These are phyloP conservation scores for Jordanella pulchra DNA, from an alignment of 2,797 vertebrate species.

Conservation along the genomic window DNA sequence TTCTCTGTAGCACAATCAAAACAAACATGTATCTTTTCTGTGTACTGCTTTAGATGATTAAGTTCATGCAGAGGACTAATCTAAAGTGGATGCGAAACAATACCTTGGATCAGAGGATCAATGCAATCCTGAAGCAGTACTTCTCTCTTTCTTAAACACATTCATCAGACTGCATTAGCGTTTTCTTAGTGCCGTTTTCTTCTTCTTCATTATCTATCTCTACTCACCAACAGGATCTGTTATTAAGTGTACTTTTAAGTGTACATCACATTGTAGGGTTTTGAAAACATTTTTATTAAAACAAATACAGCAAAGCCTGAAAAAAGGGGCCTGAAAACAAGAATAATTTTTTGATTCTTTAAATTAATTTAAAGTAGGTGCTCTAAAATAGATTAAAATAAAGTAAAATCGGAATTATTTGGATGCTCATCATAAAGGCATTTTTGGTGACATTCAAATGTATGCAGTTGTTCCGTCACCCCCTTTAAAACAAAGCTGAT, in stretches of 20 bases:
- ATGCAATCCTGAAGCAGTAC: constrained; percentile 7
- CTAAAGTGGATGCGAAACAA: constrained; percentile 10
- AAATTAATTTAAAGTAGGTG: background rate
- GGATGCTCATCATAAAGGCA: no score
- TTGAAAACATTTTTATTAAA: no score
- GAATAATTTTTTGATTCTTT: background rate
- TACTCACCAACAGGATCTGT: background rate
- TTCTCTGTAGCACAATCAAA: constrained; percentile 32
- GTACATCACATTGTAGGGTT: background rate
- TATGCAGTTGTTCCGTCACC: background rate
- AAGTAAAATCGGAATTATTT: background rate
- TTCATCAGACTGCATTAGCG: constrained; percentile 10
- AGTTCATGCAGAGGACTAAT: constrained; percentile 9
- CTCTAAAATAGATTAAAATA: background rate
- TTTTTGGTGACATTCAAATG: background rate
- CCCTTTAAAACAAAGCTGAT: no score
- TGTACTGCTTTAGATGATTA: background rate
- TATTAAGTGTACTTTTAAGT: background rate
- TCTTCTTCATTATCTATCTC: background rate
- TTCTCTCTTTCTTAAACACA: constrained; percentile 2
- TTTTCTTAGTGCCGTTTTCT: constrained; percentile 11
- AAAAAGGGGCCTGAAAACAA: background rate
- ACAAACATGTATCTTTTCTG: constrained; percentile 31
- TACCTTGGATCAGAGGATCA: constrained; percentile 21
- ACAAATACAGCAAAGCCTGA: background rate